Evolutionary conservation across 2,113 vertebrate genomes (phyloP).

Genomic region (Lathamus discolor): DNA sequence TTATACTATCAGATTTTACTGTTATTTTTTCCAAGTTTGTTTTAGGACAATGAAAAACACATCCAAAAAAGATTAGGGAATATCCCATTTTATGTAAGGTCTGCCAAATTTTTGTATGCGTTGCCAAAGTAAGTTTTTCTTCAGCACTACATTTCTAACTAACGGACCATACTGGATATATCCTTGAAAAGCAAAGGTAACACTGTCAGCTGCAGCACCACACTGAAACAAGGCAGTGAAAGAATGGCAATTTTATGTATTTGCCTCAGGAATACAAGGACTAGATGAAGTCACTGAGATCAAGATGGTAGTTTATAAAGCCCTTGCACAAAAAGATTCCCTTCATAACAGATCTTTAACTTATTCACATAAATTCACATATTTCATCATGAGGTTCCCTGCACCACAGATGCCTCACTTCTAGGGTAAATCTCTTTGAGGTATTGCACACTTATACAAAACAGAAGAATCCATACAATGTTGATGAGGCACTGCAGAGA

Average conservation of each 20-base stretch:
- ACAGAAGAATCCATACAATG: neutral
- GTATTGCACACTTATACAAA: neutral
- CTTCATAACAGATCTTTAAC: neutral
- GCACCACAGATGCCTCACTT: neutral
- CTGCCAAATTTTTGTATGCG: neutral
- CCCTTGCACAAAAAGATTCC: neutral
- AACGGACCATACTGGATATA: neutral
- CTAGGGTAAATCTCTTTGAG: neutral
- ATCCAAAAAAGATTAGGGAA: neutral
- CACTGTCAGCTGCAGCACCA: neutral
- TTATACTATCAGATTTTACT: neutral
- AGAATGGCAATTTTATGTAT: neutral
- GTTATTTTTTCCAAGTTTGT: neutral
- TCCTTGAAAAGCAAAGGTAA: neutral
- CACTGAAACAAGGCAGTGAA: neutral
- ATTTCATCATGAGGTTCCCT: neutral
- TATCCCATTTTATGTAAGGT: neutral
- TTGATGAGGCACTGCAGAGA: rapidly evolving
- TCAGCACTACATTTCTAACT: neutral
- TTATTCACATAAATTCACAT: neutral
- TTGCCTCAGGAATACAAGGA: neutral
- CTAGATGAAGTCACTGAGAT: neutral
- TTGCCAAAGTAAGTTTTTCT: neutral
- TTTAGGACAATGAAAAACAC: neutral
- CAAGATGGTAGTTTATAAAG: neutral